A percentile compares a stretch with the other conserved stretches of the same genome.
phyloP scores from a whole-genome alignment of 1,140 invertebrate genomes.

The Papilio xuthus region DNA sequence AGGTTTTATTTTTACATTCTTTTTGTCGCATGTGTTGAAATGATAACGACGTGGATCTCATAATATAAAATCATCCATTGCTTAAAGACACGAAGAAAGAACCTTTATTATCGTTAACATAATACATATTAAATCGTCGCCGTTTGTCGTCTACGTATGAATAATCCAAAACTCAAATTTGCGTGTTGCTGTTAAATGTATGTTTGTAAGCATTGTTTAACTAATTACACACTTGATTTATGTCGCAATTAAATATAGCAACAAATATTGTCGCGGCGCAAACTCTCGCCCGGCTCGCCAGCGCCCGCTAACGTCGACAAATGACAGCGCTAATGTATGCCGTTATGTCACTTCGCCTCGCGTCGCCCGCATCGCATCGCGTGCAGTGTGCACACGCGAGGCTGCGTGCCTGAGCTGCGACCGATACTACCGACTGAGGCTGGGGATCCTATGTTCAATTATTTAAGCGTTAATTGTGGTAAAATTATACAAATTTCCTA shows the following conservation, averaged over 20 bases:
- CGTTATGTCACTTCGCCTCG: neutral
- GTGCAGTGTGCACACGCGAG: too few species aligned
- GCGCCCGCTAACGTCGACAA: neutral
- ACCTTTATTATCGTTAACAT: too few species aligned
- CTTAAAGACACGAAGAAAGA: too few species aligned
- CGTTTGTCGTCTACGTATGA: neutral
- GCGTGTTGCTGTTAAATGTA: too few species aligned
- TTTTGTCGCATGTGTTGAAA: too few species aligned
- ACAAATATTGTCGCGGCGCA: neutral
- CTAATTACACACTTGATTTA: neutral
- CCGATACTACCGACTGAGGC: neutral
- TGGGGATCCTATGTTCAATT: neutral
- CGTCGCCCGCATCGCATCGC: too few species aligned
- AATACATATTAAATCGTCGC: neutral
- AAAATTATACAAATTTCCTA: neutral
- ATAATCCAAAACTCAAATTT: neutral
- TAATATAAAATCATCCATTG: too few species aligned
- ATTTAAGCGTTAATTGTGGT: neutral
- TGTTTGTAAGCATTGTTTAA: conserved; percentile 1
- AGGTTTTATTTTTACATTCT: too few species aligned
- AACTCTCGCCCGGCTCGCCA: neutral
- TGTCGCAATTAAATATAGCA: neutral
- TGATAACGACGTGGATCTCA: too few species aligned
- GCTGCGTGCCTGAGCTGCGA: too few species aligned
- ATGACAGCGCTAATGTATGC: neutral